Percentiles rank a stretch among this genome's conserved stretches.
Conservation (phyloP, 2,797 vertebrate species). For the Myotis daubentonii region DNA sequence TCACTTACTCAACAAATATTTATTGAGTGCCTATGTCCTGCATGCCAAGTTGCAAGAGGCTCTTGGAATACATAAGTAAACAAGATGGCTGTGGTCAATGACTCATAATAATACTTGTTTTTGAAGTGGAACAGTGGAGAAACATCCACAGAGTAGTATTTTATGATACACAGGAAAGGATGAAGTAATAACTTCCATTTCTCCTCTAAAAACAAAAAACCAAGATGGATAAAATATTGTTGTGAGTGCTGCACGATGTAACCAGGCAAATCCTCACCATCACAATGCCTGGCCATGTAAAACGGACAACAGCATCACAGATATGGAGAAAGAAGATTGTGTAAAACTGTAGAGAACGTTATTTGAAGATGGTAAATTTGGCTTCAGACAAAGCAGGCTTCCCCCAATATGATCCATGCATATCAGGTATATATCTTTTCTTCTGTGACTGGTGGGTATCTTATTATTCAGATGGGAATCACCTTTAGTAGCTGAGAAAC, state of each 20-base stretch:
- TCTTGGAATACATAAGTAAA: conserved; percentile 41
- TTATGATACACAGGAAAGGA: neutral
- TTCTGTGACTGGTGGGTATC: neutral
- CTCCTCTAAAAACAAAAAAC: conserved; percentile 35
- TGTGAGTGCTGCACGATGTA: neutral
- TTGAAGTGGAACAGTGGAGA: neutral
- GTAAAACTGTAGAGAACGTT: neutral
- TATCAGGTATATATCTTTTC: neutral
- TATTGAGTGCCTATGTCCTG: conserved; percentile 21
- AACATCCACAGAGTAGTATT: neutral
- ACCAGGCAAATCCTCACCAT: neutral
- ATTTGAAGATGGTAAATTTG: conserved; percentile 1
- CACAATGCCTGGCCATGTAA: neutral
- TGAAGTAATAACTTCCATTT: conserved; percentile 18
- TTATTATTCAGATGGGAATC: neutral
- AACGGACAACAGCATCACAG: neutral
- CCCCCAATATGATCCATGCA: neutral
- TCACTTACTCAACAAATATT: conserved; percentile 71
- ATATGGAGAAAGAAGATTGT: neutral
- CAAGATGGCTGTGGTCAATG: conserved; percentile 28
- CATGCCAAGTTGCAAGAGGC: neutral
- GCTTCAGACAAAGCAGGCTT: neutral
- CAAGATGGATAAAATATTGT: neutral
- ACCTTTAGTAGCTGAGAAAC: neutral
- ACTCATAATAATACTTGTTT: conserved; percentile 43